Conservation (phyloP, 2,113 vertebrate species). For the Heloderma charlesbogerti region DNA sequence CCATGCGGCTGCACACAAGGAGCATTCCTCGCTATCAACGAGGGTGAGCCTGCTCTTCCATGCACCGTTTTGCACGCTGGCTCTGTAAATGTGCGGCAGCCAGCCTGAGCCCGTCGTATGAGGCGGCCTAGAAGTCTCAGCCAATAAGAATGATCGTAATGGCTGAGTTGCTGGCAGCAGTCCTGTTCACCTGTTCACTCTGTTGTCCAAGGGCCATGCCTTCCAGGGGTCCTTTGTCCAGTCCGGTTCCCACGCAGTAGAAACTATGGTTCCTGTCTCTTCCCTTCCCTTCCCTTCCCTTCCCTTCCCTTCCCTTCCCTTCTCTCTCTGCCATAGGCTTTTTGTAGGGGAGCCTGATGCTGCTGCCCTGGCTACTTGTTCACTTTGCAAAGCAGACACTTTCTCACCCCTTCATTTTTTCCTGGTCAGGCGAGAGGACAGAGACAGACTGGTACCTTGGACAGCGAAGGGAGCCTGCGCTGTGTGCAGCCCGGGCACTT, state of each 20-base stretch:
- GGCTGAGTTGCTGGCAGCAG: not conserved
- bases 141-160: not conserved
- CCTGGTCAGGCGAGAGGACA: not conserved
- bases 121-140: not conserved
- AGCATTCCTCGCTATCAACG: not conserved
- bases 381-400: not conserved
- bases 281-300: too few species aligned
- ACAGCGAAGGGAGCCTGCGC: not conserved
- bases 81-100: not conserved
- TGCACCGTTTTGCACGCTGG: not conserved
- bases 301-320: too few species aligned
- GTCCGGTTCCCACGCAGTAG: too few species aligned
- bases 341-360: not conserved
- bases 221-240: not conserved
- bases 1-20: not conserved
- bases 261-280: too few species aligned
- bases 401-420: too few species aligned
- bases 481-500: not conserved
- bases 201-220: not conserved
- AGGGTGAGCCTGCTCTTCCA: not conserved
- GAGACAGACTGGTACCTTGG: slow-evolving; percentile 5
- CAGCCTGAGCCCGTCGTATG: not conserved
- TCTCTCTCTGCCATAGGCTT: not conserved
- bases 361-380: not conserved
- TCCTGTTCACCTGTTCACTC: not conserved